These are phyloP conservation scores for Pantelozetes paolii DNA, from an alignment of 2,888 invertebrate species.

Conservation along the genomic window DNA sequence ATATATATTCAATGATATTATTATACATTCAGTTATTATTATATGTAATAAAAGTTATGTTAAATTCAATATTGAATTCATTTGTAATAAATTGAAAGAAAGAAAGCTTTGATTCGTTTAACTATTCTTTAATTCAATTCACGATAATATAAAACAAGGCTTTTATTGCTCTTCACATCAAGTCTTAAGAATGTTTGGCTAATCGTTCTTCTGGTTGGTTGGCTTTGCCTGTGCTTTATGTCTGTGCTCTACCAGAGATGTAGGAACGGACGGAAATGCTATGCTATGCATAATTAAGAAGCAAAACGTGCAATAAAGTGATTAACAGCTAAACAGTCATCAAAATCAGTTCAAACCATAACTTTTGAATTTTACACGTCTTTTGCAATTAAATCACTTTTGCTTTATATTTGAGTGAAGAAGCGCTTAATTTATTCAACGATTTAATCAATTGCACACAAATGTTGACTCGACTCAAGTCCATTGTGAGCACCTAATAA, in stretches of 20 bases:
- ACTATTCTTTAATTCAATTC: conserved; percentile 22
- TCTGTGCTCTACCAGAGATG: background rate
- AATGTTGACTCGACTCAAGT: conserved; percentile 6
- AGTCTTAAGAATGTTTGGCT: background rate
- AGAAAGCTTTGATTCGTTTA: conserved; percentile 9
- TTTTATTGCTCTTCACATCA: conserved; percentile 35
- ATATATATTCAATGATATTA: conserved; percentile 25
- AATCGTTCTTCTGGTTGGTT: conserved; percentile 16
- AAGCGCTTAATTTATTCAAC: conserved; percentile 30
- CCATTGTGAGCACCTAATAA: conserved; percentile 26
- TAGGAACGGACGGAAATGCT: conserved; percentile 9
- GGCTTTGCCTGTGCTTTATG: background rate
- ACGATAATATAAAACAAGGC: conserved; percentile 21
- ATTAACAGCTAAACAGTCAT: conserved; percentile 52
- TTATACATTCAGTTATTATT: conserved; percentile 7
- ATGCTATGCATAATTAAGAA: conserved; percentile 29
- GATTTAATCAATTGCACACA: conserved; percentile 1
- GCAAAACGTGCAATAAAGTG: conserved; percentile 26
- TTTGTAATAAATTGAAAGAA: background rate
- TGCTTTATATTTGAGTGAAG: conserved; percentile 50
- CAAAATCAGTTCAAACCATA: conserved; percentile 58
- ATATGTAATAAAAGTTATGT: background rate
- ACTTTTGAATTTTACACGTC: conserved; percentile 51
- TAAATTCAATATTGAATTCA: background rate
- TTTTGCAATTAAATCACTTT: conserved; percentile 72